Evolutionary conservation across 2,888 invertebrate species (phyloP), one percentile per base, ranked within the genome.

Genomic region (Acleris cristana): DNA sequence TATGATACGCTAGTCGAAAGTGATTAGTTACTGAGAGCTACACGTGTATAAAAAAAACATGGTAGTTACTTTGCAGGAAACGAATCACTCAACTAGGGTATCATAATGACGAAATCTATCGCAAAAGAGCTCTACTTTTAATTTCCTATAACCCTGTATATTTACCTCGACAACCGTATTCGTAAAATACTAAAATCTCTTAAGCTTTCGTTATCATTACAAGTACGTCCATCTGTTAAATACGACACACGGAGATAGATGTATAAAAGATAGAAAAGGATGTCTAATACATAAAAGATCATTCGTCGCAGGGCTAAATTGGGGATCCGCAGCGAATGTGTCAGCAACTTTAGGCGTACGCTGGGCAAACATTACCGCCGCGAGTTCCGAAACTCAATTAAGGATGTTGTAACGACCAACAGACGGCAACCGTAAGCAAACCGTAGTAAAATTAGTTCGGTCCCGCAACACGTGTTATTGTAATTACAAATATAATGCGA

Each of bases 301-400:
- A 56, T 56, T 61, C 59, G 65, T 60, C 55, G 54, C 19, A 23
- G 23, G 53, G 8, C 49, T 51, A 30, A 61, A 65, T 65, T 56
- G 65, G 44, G 60, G 60, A 44, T 51, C 40, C 44, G 44, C 56
- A 56, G 44, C 52, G 52, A 52, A 60, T 26, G 56, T 23, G 51
- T 56, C 59, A 61, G 64, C 64, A 64, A 64, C 44, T 62, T 65
- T 60, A 53, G 58, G 74, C 74, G 71, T 76, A 76, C 74, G 72
- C 71, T 71, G 73, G 73, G 74, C 73, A 76, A 78, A 79, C 79
- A 77, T 77, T 76, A 77, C 73, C 73, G 72, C 72, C 72, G 73
- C 73, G 74, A 77, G 78, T 79, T 80, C 73, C 72, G 75, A 81
- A 82, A 82, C 81, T 81, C 81, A 83, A 83, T 83, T 83, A 82